Base-by-base conservation (phyloP, 2,888 invertebrate species). In the Eupithecia abbreviata region DNA sequence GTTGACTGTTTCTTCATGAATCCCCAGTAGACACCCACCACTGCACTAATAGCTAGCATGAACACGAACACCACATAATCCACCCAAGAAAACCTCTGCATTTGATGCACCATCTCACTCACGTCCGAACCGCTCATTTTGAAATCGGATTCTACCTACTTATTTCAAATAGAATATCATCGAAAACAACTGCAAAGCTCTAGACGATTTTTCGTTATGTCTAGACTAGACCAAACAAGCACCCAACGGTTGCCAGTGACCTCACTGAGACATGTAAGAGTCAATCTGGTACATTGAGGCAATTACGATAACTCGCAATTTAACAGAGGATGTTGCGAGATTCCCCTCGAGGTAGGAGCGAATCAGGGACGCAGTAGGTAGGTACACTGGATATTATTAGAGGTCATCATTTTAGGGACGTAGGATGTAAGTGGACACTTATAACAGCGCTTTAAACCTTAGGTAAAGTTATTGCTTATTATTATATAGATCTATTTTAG, bases 11-110 rank as follows among this genome's bases (percentile, higher is more conserved):
- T 96, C 87, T 97, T 96, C 88, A 96, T 95, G 81, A 97, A 96
- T 1, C 97, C 98, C 92, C 97, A 98, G 88, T 97, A 98, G n/a
- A 98, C 90, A 0, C 98, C 98, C 69, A 98, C 97, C 13, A 96
- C 92, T 0, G 98, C 96, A 90, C 98, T 98, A 58, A 97, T 95
- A 15, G 96, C 92, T 83, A 98, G 91, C 98, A 98, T 98, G 0
- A 96, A 86, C 76, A 96, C 95, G 89, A 98, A 98, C 82, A 98
- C 97, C 2, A 96, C 87, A 91, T 98, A 98, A 89, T 98, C 98
- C 72, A 95, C 95, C 95, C 96, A 96, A 15, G 96, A 96, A 85
- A 97, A 97, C 82, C 94, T 95, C 85, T 96, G 96, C 91, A 97
- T 92, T 71, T 95, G 90, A 72, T 88, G 86, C 83, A 94, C 90